Conservation (phyloP, 2,113 vertebrate species). For the Salvator merianae region DNA sequence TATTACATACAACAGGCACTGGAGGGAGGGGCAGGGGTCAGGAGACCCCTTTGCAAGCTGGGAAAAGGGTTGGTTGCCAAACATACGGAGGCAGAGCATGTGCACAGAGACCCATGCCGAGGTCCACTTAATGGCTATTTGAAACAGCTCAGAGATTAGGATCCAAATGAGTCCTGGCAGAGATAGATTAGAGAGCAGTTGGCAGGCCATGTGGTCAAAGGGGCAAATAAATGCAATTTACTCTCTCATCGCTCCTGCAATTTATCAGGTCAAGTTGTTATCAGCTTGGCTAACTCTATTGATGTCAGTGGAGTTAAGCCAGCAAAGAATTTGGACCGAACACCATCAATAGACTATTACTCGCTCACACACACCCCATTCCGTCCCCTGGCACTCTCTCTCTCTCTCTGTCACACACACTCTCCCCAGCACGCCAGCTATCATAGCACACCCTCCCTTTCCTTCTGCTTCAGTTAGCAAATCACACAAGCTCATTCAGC, state of each 20-base stretch:
- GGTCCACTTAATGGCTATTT: neutral
- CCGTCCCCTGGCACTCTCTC: too few species aligned
- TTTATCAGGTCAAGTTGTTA: constrained; percentile 30
- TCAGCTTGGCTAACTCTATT: neutral
- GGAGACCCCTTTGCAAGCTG: neutral
- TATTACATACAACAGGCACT: too few species aligned
- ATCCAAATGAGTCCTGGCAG: neutral
- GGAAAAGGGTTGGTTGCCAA: neutral
- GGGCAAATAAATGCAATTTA: neutral
- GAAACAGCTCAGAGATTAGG: neutral
- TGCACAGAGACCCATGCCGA: neutral
- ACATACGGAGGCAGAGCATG: neutral
- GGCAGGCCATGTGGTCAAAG: neutral
- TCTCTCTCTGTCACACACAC: neutral
- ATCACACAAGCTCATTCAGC: neutral
- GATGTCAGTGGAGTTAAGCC: neutral
- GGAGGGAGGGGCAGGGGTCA: neutral
- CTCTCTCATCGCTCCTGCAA: neutral
- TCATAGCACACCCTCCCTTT: too few species aligned
- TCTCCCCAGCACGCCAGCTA: neutral
- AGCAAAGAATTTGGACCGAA: constrained; percentile 27
- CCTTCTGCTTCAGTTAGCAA: neutral
- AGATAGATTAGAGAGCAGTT: neutral
- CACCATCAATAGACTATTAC: fast-evolving
- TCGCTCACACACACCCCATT: neutral